Evolutionary conservation across 2,797 vertebrate species (phyloP), one percentile per base, ranked within the genome.

Genomic region (Esox masquinongy): DNA sequence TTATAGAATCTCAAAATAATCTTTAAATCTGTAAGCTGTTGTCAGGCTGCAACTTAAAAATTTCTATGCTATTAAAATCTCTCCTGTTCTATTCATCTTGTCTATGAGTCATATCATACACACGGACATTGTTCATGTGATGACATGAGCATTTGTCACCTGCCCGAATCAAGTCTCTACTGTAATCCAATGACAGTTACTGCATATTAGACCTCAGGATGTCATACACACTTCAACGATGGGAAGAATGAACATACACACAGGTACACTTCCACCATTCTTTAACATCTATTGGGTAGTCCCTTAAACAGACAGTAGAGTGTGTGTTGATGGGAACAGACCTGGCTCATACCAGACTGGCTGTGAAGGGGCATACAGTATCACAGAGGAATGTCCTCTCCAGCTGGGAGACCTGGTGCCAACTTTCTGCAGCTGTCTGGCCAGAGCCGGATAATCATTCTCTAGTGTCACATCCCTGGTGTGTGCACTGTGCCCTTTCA

Each of bases 381-480:
- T n/a, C 51, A 72, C 50, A 12, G 31, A 56, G 70, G 19, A 72
- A 22, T 17, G 4, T 50, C 70, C 31, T 56, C 51, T 36, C 51
- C 70, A 31, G 49, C 50, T 56, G 29, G 49, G 70, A 22, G 31
- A 47, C 70, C 12, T 11, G 82, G 86, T 74, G 82, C 83, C 22
- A 71, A 72, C 76, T 64, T 84, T 85, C 84, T 77, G 84, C 22
- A 71, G 70, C 77, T 69, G 85, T 85, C 84, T 81, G 83, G 81
- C 77, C 75, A 22, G 72, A 50, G 2, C 70, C 4, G 2, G 12
- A 22, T 29, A 31, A 72, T 56, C 17, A 16, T 24, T 24, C 19
- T n/a, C 70, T 31, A 72, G 56, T 72, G 70, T 72, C 70, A 72
- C 51, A 31, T 72, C 70, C 50, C 51, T 12, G 51, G 19, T 36